Conservation (phyloP, 37 sponge, comb jelly and placozoan genomes). For the Mnemiopsis leidyi region DNA sequence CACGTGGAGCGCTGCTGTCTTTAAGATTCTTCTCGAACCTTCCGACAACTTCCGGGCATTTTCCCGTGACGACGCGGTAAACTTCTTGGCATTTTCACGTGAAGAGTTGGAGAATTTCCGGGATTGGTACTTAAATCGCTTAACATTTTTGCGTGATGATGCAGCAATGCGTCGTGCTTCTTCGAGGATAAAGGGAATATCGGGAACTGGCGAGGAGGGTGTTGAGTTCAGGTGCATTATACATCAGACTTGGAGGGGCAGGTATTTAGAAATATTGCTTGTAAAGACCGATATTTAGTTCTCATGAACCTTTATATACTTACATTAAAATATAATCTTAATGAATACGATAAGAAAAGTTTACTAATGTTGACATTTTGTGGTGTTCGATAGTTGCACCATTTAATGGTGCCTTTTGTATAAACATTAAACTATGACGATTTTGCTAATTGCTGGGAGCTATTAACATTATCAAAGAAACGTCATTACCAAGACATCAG, state of each 20-base stretch:
- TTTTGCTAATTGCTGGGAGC: too few species aligned
- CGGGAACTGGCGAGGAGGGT: background rate
- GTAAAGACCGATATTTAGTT: too few species aligned
- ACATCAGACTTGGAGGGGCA: background rate
- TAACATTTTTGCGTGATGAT: background rate
- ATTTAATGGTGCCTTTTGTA: too few species aligned
- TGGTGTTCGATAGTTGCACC: too few species aligned
- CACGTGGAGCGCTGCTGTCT: background rate
- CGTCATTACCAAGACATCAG: too few species aligned
- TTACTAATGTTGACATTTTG: too few species aligned
- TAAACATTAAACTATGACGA: too few species aligned
- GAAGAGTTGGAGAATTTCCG: background rate
- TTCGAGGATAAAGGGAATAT: background rate
- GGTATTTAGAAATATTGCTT: too few species aligned
- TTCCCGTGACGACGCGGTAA: background rate
- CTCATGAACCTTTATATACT: too few species aligned
- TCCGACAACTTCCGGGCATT: background rate
- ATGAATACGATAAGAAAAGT: too few species aligned
- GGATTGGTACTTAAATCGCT: background rate
- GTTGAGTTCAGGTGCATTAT: background rate
- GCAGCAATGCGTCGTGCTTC: constrained; percentile 13
- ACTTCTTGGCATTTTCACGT: background rate
- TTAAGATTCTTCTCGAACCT: background rate
- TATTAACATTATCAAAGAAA: too few species aligned
- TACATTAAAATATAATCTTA: too few species aligned